Conservation (phyloP, 2,797 vertebrate genomes). For the Heteromormyrus szaboi region DNA sequence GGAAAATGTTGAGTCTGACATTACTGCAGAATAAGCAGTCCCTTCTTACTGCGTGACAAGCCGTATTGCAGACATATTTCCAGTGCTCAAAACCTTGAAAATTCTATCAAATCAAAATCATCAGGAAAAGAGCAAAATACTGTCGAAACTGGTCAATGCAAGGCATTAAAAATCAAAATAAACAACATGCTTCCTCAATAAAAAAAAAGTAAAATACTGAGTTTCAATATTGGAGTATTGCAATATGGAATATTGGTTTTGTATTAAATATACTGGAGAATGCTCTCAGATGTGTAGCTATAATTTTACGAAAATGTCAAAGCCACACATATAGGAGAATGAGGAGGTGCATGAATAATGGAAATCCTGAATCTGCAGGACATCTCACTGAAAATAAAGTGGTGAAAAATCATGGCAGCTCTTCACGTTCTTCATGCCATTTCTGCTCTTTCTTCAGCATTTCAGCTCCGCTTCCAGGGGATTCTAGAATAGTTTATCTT, state of each 20-base stretch:
- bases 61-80: slow-evolving; percentile 29
- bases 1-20: slow-evolving; percentile 33
- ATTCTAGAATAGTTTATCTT: neutral
- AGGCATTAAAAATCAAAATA: neutral
- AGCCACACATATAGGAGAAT: slow-evolving; percentile 54
- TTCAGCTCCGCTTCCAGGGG: neutral
- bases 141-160: neutral
- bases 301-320: slow-evolving; percentile 67
- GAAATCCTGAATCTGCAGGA: slow-evolving; percentile 46
- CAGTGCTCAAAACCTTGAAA: slow-evolving; percentile 20
- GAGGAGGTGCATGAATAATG: slow-evolving; percentile 64
- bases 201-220: neutral
- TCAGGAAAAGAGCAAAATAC: neutral
- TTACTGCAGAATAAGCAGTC: slow-evolving; percentile 46
- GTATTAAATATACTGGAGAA: neutral
- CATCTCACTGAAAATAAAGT: slow-evolving; percentile 23
- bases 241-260: neutral
- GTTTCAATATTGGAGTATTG: neutral
- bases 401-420: slow-evolving; percentile 4
- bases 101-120: slow-evolving; percentile 14
- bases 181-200: neutral
- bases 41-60: slow-evolving; percentile 27
- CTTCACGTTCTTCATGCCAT: slow-evolving; percentile 29
- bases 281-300: slow-evolving; percentile 27
- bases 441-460: slow-evolving; percentile 23